Percentiles rank a stretch among this genome's conserved stretches.
Conservation (phyloP, 2,113 vertebrate genomes). For the Amazona vittata region DNA sequence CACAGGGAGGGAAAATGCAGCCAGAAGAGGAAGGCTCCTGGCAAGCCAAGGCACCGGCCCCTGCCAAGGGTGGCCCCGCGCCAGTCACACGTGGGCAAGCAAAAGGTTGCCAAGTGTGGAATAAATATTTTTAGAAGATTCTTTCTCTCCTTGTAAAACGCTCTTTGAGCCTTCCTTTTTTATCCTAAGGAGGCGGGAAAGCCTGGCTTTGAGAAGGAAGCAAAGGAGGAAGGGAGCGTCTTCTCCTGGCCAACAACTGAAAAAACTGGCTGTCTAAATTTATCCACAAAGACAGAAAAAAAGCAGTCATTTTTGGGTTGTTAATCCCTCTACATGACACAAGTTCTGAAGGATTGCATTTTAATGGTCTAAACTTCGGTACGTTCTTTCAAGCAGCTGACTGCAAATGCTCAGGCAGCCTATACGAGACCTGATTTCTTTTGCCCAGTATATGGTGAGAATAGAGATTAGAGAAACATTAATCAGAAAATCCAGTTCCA, state of each 20-base stretch:
- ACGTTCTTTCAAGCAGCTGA: slow-evolving; percentile 18
- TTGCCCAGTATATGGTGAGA: background rate
- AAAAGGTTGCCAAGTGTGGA: slow-evolving; percentile 58
- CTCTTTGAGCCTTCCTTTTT: background rate
- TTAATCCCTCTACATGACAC: slow-evolving; percentile 25
- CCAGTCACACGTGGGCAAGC: slow-evolving; percentile 62
- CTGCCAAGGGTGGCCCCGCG: slow-evolving; percentile 60
- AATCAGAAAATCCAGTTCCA: slow-evolving; percentile 53
- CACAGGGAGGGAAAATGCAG: background rate
- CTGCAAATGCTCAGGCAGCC: background rate
- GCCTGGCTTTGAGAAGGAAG: background rate
- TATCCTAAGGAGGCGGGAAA: rapidly evolving
- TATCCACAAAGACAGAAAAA: slow-evolving; percentile 23
- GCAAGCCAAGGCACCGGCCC: slow-evolving; percentile 66
- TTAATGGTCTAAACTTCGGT: slow-evolving; percentile 33
- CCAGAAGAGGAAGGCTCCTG: slow-evolving; percentile 68
- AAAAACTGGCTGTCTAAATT: slow-evolving; percentile 34
- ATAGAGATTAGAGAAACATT: background rate
- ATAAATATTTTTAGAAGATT: slow-evolving; percentile 52
- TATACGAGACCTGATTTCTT: background rate
- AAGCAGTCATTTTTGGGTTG: background rate
- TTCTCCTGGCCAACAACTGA: background rate
- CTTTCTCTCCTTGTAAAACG: slow-evolving; percentile 39
- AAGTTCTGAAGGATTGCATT: slow-evolving; percentile 5
- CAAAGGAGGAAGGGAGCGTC: background rate